Percentiles rank a stretch among this genome's conserved stretches.
Evolutionary conservation across 2,888 invertebrate genomes (phyloP).

Genomic region (Limnephilus auricula): DNA sequence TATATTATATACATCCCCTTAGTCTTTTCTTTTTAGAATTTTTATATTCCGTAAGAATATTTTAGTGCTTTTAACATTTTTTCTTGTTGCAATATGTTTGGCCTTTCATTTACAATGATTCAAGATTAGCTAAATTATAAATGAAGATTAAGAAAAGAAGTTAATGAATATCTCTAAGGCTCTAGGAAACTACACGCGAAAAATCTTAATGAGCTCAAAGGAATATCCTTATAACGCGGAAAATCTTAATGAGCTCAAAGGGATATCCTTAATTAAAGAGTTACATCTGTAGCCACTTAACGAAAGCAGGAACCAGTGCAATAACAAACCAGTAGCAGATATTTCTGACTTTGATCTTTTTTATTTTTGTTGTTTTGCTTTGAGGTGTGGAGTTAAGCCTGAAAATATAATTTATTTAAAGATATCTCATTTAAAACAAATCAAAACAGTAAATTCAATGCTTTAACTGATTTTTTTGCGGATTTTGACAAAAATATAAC

Average conservation of each 20-base stretch:
- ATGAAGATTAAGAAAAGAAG: neutral
- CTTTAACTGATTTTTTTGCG: too few species aligned
- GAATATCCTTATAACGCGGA: neutral
- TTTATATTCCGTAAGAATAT: too few species aligned
- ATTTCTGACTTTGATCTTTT: neutral
- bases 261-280: neutral
- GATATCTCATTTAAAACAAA: too few species aligned
- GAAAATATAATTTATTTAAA: too few species aligned
- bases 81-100: too few species aligned
- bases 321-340: neutral
- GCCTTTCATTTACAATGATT: too few species aligned
- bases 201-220: neutral
- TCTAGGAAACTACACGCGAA: neutral
- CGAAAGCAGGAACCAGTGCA: neutral
- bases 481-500: too few species aligned
- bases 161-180: neutral
- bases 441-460: too few species aligned
- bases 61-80: too few species aligned
- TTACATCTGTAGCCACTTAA: neutral
- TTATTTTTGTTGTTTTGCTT: neutral
- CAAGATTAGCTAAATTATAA: too few species aligned
- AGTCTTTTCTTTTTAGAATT: too few species aligned
- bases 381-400: neutral
- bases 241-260: neutral
- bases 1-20: too few species aligned